Conservation (phyloP, 2,888 invertebrate genomes). For the Trissolcus japonicus region DNA sequence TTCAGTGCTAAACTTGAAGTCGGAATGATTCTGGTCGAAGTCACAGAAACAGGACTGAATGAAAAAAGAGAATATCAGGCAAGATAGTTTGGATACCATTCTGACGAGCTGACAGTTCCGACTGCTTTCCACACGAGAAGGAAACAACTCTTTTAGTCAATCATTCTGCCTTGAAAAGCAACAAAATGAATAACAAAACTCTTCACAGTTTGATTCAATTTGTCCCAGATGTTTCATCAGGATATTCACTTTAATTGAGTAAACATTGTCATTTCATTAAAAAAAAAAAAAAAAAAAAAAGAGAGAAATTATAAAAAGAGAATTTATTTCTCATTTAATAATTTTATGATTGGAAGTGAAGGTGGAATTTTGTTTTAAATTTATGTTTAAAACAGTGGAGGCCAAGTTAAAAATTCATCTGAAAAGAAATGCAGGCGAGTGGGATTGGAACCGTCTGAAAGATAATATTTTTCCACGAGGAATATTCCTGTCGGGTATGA, state of each 20-base stretch:
- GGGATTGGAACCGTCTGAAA: too few species aligned
- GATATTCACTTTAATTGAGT: neutral
- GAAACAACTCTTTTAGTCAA: slow-evolving; percentile 58
- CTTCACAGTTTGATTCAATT: slow-evolving; percentile 58
- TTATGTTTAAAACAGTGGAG: too few species aligned
- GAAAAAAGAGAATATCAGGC: slow-evolving; percentile 16
- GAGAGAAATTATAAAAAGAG: too few species aligned
- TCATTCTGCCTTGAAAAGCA: slow-evolving; percentile 54
- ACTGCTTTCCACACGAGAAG: slow-evolving; percentile 31
- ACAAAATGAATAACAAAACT: slow-evolving; percentile 60
- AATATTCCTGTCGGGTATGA: too few species aligned
- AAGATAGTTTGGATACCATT: slow-evolving; percentile 26
- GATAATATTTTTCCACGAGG: too few species aligned
- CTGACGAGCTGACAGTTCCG: neutral
- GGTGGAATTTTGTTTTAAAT: too few species aligned
- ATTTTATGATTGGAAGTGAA: too few species aligned
- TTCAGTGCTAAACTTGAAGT: slow-evolving; percentile 52
- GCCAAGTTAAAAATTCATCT: neutral
- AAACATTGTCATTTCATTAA: too few species aligned
- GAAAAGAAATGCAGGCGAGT: slow-evolving; percentile 3
- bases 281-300: too few species aligned
- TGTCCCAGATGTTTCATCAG: slow-evolving; percentile 52
- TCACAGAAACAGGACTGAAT: slow-evolving; percentile 8
- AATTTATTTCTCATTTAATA: too few species aligned
- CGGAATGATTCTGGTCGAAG: slow-evolving; percentile 17